Percentiles rank a stretch among this genome's conserved stretches.
Conservation (phyloP, 2,888 invertebrate species). For the Campoplex capitator region DNA sequence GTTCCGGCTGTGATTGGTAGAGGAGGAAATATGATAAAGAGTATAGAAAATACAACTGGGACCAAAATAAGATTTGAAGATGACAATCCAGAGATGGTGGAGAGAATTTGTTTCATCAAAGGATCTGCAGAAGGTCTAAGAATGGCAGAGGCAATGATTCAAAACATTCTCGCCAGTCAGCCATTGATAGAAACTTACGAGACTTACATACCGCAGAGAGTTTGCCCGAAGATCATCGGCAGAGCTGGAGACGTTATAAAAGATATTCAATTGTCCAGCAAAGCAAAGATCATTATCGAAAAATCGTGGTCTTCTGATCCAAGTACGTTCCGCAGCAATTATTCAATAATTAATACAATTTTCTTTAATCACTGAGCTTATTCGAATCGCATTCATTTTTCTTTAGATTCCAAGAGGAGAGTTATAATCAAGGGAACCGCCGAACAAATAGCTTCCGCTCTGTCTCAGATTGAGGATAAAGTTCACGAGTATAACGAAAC, state of each 20-base stretch:
- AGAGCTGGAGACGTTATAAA: conserved; percentile 90
- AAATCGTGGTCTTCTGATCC: conserved; percentile 68
- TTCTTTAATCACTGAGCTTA: neutral
- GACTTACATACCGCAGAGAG: conserved; percentile 88
- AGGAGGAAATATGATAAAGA: conserved; percentile 91
- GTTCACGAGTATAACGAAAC: conserved; percentile 85
- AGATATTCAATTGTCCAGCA: conserved; percentile 89
- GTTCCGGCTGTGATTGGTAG: conserved; percentile 90
- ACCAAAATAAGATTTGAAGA: conserved; percentile 87
- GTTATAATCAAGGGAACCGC: conserved; percentile 88
- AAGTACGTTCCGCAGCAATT: conserved; percentile 65
- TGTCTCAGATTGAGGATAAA: conserved; percentile 89
- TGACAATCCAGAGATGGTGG: conserved; percentile 85
- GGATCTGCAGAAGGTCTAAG: conserved; percentile 89
- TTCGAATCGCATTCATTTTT: neutral
- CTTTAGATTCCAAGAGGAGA: conserved; percentile 75
- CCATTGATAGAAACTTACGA: conserved; percentile 89
- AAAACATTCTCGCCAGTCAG: conserved; percentile 89
- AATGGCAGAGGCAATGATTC: conserved; percentile 90
- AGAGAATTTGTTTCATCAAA: conserved; percentile 89
- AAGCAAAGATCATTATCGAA: conserved; percentile 90
- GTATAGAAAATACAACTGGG: conserved; percentile 90
- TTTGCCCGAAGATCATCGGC: conserved; percentile 91
- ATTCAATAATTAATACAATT: neutral
- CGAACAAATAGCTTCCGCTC: conserved; percentile 91